A percentile compares a stretch with the other conserved stretches of the same genome.
Evolutionary conservation across 1,140 invertebrate genomes (phyloP).

Genomic region (Alviniconcha marisindica): DNA sequence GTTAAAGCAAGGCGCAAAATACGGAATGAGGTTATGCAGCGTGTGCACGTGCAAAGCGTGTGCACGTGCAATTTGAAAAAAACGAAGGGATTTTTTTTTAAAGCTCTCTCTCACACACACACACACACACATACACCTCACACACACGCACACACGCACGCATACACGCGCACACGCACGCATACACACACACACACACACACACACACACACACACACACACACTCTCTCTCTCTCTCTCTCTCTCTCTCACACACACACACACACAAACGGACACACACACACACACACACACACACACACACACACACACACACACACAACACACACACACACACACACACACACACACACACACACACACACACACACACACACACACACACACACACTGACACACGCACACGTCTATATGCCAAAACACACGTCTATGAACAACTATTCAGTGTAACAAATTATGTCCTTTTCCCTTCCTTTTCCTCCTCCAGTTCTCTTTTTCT

Average conservation of each 20-base stretch:
- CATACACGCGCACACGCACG: background rate
- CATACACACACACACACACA: background rate
- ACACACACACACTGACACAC: too few relatives aligned
- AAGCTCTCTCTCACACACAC: too few relatives aligned
- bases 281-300: constrained; percentile 11
- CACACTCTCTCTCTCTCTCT: background rate
- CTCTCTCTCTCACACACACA: background rate
- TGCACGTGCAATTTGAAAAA: too few relatives aligned
- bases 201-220: constrained; percentile 1
- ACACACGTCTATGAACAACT: too few relatives aligned
- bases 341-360: background rate
- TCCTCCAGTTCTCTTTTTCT: too few relatives aligned
- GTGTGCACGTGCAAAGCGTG: too few relatives aligned
- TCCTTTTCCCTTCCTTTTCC: too few relatives aligned
- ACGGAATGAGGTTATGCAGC: too few relatives aligned
- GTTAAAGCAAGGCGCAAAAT: too few relatives aligned
- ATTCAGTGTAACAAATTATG: too few relatives aligned
- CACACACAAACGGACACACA: background rate
- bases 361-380: background rate
- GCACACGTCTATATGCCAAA: too few relatives aligned
- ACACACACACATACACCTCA: background rate
- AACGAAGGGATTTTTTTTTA: too few relatives aligned
- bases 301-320: constrained; percentile 4
- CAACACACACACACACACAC: background rate
- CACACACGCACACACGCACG: constrained; percentile 7